Base-by-base conservation (phyloP, 2,113 vertebrate species). In the Neolamprologus variostigma region DNA sequence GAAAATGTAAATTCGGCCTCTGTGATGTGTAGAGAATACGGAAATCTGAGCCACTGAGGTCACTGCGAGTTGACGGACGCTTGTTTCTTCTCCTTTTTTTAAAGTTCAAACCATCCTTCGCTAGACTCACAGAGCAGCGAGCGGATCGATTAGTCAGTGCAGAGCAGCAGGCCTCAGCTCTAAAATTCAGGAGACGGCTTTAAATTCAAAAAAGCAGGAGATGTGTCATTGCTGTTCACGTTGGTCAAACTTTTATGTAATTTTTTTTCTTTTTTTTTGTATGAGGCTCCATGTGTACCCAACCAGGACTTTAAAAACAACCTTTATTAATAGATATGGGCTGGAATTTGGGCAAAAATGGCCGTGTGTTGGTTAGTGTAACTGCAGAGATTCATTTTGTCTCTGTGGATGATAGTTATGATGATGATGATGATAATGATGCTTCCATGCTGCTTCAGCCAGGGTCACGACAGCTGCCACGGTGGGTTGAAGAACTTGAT, bases 401-500 rank as follows among this genome's bases (percentile, higher is more conserved):
- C 42, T 59, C 45, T 76, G 73, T 50, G 3, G 80, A 37, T 26
- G 71, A 23, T 23, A 8, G 28, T 61, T 61, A 51, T 28, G 59
- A 59, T 63, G 80, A 51, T 23, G 61, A 54, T 63, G 76, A 83
- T 63, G 79, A 19, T 35, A 55, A 50, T 11, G 57, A 50, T 26
- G 3, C 83, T 80, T 86, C 54, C 42, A 4, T 9, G 47, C 37
- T 6, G 54, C 68, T 80, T 59, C 76, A 55, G 82, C 87, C 73
- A 21, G 51, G 92, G 97, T 99, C 98, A 98, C 88, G 97, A 98
- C 86, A 98, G 95, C 73, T 97, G 97, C 98, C 98, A 99, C 8
- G 97, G 96, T 1, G 99, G 99, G 92, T 98, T 97, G 91, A 97
- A 98, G 94, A 99, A 99, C 95, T 97, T 97, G 95, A 99, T 99